Base-by-base conservation (phyloP, 2,113 vertebrate species). In the Pycnonotus jocosus region DNA sequence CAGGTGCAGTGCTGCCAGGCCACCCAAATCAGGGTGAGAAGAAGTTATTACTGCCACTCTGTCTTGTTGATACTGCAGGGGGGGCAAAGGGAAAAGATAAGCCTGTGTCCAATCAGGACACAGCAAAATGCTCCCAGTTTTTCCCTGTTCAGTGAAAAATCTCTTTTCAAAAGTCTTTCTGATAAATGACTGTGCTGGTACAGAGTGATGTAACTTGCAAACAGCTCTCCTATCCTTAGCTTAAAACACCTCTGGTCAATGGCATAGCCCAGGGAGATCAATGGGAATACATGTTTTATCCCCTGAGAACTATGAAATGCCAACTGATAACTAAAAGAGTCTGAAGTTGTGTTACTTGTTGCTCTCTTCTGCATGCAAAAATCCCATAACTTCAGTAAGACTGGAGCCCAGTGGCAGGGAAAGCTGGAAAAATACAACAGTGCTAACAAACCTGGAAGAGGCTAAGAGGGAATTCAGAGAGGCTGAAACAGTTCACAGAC, bases 381-480 rank as follows among this genome's bases (percentile, higher is more conserved):
- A 28, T 1, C 0, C 4, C 0, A 0, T 15, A 37, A 25, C 28
- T 78, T 77, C 22, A 71, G 19, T 42, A 51, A 44, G 60, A 60
- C 7, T 42, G 11, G 31, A 84, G 51, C 40, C 23, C 47, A 53
- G 9, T 4, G 10, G 27, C 10, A 90, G 35, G 15, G 81, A 78
- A 74, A 81, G 22, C 22, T 81, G 50, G 28, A 56, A 68, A 96
- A 94, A 72, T 20, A 25, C 25, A 79, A 10, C 50, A 56, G 20
- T 40, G n/a, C 15, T 54, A 81, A 15, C 1, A 83, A 54, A 40
- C 31, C 38, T 81, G 44, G 33, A 71, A 72, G 51, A 58, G 14
- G 31, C 12, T 15, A 21, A 77, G 25, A n/a, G 3, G 65, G 60
- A 74, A 73, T 78, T 89, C 58, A 89, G 37, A 47, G 42, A 70